Evolutionary conservation across 2,888 invertebrate genomes (phyloP), one percentile per base, ranked within the genome.

Genomic region (Melinaea menophilus): DNA sequence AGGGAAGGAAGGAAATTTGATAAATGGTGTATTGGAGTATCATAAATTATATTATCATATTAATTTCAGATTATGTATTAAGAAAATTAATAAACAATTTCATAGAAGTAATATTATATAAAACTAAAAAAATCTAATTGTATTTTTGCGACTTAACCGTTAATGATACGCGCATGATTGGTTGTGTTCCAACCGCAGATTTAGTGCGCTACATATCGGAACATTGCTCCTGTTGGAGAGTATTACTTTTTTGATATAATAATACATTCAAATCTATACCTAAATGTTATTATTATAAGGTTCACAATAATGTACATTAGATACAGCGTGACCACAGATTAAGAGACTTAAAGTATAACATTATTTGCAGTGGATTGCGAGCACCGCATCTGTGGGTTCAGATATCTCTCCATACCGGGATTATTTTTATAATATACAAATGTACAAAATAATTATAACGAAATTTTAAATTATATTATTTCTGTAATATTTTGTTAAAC

Each of bases 161-260:
- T 64, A 66, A 66, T 63, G 60, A 60, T 56, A 35, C 34, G 51
- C 68, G 56, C 62, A 66, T 63, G 63, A 68, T 68, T 60, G 67
- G 65, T 61, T 60, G 63, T 55, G 51, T 59, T 57, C 55, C 57
- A 55, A 62, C 67, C 63, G 56, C 63, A 63, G 63, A 63, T 68
- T 68, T 68, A 65, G 63, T 57, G 63, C 57, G 63, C 59, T 59
- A 59, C 55, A 68, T 68, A 63, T 58, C 55, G 46, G 57, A 48
- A 54, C 63, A 56, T 37, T 59, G 59, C 56, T 55, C 63, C 45
- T 62, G 45, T 60, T 46, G 57, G 47, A 56, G 46, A 46, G 37
- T 56, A 48, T 56, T 59, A 55, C 41, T 33, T 59, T 63, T 62
- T 59, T 57, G 35, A 63, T 37, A 48, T 22, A 9, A 13, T n/a